A percentile compares a stretch with the other conserved stretches of the same genome.
Evolutionary conservation across 2,888 invertebrate genomes (phyloP).

Genomic region (Elmis aenea): DNA sequence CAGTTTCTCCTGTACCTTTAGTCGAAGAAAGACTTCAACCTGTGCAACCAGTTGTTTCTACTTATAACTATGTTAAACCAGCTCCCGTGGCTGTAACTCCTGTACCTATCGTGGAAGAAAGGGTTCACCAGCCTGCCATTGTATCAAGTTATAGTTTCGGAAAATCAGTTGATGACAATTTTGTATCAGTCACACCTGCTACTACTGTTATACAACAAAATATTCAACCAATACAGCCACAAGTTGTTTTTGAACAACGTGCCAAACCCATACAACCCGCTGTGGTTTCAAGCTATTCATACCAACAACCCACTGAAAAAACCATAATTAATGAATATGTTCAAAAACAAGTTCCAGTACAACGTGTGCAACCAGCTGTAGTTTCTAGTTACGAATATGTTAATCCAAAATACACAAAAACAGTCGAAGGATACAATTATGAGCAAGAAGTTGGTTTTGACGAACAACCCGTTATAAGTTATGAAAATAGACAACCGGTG

Average conservation of each 20-base stretch:
- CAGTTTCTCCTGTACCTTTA: too few species aligned
- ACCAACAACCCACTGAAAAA: not conserved
- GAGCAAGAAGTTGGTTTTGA: constrained; percentile 24
- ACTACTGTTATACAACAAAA: not conserved
- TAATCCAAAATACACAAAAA: constrained; percentile 4
- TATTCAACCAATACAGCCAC: constrained; percentile 1
- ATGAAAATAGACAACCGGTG: not conserved
- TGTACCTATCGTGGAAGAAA: too few species aligned
- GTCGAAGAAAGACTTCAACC: too few species aligned
- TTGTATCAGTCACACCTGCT: not conserved
- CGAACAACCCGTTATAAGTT: constrained; percentile 16
- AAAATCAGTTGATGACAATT: not conserved
- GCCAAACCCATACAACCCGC: too few species aligned
- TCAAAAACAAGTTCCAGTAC: not conserved
- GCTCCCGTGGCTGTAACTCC: too few species aligned
- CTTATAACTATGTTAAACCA: constrained; percentile 34
- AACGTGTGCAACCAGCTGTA: constrained; percentile 25
- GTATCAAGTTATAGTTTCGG: constrained; percentile 3
- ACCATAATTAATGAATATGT: not conserved
- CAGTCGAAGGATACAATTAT: constrained; percentile 30
- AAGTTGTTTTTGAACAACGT: constrained; percentile 40
- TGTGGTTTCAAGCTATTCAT: constrained; percentile 3
- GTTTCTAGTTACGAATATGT: constrained; percentile 34
- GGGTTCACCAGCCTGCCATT: constrained; percentile 1
- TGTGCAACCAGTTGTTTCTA: constrained; percentile 26